A percentile compares a stretch with the other conserved stretches of the same genome.
These are phyloP conservation scores for Pseudochromis fuscus DNA, from an alignment of 2,797 vertebrate species.

Conservation along the genomic window DNA sequence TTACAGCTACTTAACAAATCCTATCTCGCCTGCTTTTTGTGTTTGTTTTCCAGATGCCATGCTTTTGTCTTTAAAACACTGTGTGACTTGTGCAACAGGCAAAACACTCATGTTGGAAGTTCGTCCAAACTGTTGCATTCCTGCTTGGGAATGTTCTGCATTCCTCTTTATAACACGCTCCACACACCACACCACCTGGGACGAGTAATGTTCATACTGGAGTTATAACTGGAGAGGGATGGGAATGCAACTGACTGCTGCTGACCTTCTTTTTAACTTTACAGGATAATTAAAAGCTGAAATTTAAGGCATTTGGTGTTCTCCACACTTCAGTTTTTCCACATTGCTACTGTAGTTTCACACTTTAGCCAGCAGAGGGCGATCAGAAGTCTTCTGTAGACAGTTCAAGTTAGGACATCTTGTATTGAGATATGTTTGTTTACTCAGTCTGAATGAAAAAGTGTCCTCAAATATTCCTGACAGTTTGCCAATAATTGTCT, in stretches of 20 bases:
- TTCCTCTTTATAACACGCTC: slow-evolving; percentile 33
- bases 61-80: not conserved
- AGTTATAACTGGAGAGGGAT: not conserved
- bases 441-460: not conserved
- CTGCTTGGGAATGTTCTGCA: slow-evolving; percentile 16
- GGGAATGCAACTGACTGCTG: not conserved
- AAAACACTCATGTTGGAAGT: slow-evolving; percentile 15
- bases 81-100: not conserved
- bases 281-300: not conserved
- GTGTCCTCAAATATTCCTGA: not conserved
- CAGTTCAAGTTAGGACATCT: not conserved
- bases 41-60: not conserved
- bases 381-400: not conserved
- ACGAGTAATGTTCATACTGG: not conserved
- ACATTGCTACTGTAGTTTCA: not conserved
- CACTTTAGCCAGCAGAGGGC: slow-evolving; percentile 52
- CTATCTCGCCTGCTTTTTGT: not conserved
- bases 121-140: slow-evolving; percentile 15
- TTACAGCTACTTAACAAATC: not conserved
- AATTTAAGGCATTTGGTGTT: not conserved
- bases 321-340: not conserved
- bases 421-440: not conserved
- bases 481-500: not conserved
- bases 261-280: slow-evolving; percentile 5
- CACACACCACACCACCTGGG: slow-evolving; percentile 19